Evolutionary conservation across 2,888 invertebrate species (phyloP), one percentile per base, ranked within the genome.

Genomic region (Tortrix viridana): DNA sequence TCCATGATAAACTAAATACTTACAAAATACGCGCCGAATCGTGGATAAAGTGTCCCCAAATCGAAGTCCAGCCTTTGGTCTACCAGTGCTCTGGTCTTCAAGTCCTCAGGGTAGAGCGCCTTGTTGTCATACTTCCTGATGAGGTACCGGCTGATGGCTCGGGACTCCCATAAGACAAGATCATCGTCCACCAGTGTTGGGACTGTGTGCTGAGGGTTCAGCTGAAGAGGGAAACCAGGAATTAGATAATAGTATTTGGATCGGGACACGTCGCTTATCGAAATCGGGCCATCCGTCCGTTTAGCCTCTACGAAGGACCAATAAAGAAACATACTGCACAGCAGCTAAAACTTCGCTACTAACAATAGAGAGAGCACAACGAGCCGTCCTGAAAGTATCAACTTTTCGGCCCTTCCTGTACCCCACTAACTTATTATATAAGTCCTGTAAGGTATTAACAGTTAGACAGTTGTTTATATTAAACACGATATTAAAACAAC

Each of bases 111-210:
- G 78, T 95, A 95, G 37, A 97, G 84, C 0, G 92, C 85, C 71
- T 94, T 95, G 71, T 94, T 94, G 74, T 94, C 96, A 76, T 97
- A 97, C 74, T 95, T 94, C 79, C 94, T 95, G n/a, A 93, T 95
- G 72, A 97, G 90, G 81, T 97, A 97, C 7, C 93, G 88, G 79
- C 94, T 93, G 80, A 97, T 97, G 68, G 97, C 96, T 48, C 97
- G 95, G 53, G 97, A 97, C 89, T 98, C 98, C 94, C 95, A 96
- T 65, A 98, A 84, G 7, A 94, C 86, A 77, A 97, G 95, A 0
- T 96, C 97, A 75, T 96, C 95, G 86, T 98, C 98, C 67, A 96
- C 95, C 60, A 98, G 84, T 0, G 97, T 97, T 7, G 98, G 98
- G 66, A 98, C 94, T 41, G 95, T 95, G 83, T 97, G 97, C 86